A percentile compares a stretch with the other conserved stretches of the same genome.
These are phyloP conservation scores for Notamacropus eugenii DNA, from an alignment of 2,797 vertebrate species.

Conservation along the genomic window DNA sequence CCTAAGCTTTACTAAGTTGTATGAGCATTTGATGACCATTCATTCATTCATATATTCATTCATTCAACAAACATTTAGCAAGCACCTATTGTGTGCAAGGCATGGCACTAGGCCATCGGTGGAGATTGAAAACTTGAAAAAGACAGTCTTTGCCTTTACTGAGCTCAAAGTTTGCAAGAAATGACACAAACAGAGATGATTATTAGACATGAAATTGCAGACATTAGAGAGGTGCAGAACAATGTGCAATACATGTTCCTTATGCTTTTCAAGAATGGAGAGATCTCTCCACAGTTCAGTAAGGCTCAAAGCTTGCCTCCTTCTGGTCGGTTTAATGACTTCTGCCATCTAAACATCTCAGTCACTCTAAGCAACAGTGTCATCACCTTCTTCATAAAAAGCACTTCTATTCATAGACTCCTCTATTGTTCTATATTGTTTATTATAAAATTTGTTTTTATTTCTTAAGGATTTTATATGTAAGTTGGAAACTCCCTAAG, in stretches of 20 bases:
- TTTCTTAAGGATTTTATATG: neutral
- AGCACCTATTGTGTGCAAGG: neutral
- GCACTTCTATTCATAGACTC: neutral
- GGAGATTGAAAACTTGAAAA: neutral
- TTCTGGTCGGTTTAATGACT: neutral
- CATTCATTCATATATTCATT: neutral
- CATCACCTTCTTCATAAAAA: neutral
- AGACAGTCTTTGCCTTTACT: neutral
- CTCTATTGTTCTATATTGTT: neutral
- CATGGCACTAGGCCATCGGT: neutral
- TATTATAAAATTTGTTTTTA: neutral
- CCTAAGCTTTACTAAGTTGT: neutral
- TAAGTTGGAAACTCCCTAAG: neutral
- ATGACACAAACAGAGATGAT: neutral
- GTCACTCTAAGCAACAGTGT: neutral
- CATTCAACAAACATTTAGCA: neutral
- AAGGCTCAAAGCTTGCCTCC: neutral
- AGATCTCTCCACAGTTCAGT: neutral
- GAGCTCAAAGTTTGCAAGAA: neutral
- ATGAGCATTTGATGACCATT: neutral
- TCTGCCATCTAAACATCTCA: neutral
- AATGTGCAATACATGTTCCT: neutral
- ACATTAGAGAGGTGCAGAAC: neutral
- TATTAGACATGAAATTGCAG: neutral
- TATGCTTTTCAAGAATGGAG: neutral